A percentile compares a stretch with the other conserved stretches of the same genome.
Conservation (phyloP, 2,888 invertebrate genomes). For the Zele albiditarsus region DNA sequence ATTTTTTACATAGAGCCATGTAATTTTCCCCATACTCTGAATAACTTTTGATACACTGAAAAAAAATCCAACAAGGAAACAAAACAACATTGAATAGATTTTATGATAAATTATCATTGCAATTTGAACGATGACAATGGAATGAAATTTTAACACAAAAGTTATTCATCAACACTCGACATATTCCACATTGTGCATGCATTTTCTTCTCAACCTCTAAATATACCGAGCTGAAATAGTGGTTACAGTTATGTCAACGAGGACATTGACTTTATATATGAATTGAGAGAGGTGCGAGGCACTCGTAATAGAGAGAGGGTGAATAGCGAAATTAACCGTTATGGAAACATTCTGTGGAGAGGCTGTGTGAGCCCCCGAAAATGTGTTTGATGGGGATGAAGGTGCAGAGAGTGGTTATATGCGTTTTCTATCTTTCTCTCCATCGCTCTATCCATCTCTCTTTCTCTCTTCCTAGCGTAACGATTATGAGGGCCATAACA, state of each 20-base stretch:
- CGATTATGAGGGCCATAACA: slow-evolving; percentile 49
- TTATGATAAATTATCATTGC: too few relatives aligned
- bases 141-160: too few relatives aligned
- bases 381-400: slow-evolving; percentile 34
- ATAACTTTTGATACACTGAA: too few relatives aligned
- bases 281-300: slow-evolving; percentile 31
- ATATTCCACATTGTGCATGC: background rate
- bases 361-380: slow-evolving; percentile 35
- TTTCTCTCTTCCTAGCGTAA: slow-evolving; percentile 33
- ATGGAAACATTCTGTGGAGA: slow-evolving; percentile 40
- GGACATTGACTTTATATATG: slow-evolving; percentile 27
- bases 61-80: too few relatives aligned
- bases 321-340: slow-evolving; percentile 46
- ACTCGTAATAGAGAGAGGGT: background rate
- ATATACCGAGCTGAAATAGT: slow-evolving; percentile 17
- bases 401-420: slow-evolving; percentile 2
- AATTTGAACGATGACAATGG: too few relatives aligned
- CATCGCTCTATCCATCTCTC: too few relatives aligned
- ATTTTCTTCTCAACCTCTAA: slow-evolving; percentile 21
- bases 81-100: too few relatives aligned
- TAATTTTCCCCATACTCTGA: too few relatives aligned
- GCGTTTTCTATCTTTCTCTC: background rate
- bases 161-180: too few relatives aligned
- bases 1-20: too few relatives aligned
- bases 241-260: slow-evolving; percentile 25